Evolutionary conservation across 1,140 invertebrate species (phyloP), one percentile per base, ranked within the genome.

Genomic region (Brevipalpus yothersi): DNA sequence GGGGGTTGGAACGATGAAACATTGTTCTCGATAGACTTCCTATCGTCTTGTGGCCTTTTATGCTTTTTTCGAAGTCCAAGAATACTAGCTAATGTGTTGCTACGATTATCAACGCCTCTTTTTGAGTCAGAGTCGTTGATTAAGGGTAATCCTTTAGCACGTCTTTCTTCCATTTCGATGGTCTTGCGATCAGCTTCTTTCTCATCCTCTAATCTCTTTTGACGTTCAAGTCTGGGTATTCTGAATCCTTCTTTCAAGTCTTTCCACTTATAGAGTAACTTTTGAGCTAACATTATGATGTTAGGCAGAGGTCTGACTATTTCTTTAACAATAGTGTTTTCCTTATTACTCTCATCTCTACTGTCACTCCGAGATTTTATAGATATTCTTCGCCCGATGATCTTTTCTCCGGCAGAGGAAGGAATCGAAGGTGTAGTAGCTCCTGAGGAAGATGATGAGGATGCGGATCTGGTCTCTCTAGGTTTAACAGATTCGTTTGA

Each of bases 181-280:
- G 60, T 43, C 23, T 58, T 53, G 19, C 61, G 53, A 58, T 68
- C 78, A 59, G 86, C 86, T 76, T 90, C 86, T 60, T 84, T 73
- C 71, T 92, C 88, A 67, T 91, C 86, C 67, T 90, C 85, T 68
- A 88, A 87, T 83, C 89, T 86, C 69, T 87, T 83, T 68, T 90
- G 83, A 54, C 87, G 77, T 67, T 93, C 84, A 65, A 91, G 90
- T 71, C 93, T 93, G 11, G 92, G 92, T 67, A 96, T 96, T 70
- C 86, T 80, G 68, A 91, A 95, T 21, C 84, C 79, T 73, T 90
- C 85, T 72, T 88, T 86, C 13, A 92, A 73, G 66, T 77, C 79
- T 5, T 79, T 77, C 86, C 86, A 92, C 53, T 31, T 21, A 45
- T 21, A 17, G 17, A 61, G 53, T 17, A 63, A 31, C 51, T 56